Evolutionary conservation across 1,140 invertebrate species (phyloP).

Genomic region (Drosophila triauraria): DNA sequence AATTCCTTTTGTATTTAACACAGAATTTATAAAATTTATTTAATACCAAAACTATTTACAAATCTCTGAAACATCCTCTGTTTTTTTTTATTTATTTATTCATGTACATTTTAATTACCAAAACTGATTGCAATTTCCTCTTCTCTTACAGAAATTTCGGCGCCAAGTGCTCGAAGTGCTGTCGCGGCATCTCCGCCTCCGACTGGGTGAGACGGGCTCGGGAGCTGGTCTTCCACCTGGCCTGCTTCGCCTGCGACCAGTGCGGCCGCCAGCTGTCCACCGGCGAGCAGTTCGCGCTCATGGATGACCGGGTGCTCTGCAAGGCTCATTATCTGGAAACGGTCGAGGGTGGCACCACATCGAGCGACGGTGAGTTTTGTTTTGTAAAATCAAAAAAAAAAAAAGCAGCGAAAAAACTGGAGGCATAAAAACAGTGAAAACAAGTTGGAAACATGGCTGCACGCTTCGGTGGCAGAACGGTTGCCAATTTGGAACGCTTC

Average conservation of each 20-base stretch:
- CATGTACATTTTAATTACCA: neutral
- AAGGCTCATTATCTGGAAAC: slow-evolving; percentile 98
- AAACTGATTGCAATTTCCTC: slow-evolving; percentile 55
- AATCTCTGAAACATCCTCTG: too few relatives aligned
- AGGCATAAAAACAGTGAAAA: slow-evolving; percentile 41
- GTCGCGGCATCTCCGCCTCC: slow-evolving; percentile 94
- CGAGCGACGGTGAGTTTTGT: slow-evolving; percentile 90
- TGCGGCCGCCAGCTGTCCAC: slow-evolving; percentile 98
- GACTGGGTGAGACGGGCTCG: slow-evolving; percentile 98
- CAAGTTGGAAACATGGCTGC: slow-evolving; percentile 63
- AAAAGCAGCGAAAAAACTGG: neutral
- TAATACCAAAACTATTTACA: too few relatives aligned
- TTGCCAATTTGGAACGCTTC: slow-evolving; percentile 75
- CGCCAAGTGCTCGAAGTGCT: slow-evolving; percentile 98
- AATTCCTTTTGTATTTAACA: neutral
- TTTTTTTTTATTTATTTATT: neutral
- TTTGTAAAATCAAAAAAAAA: slow-evolving; percentile 8
- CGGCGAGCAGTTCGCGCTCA: slow-evolving; percentile 98
- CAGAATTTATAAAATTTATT: neutral
- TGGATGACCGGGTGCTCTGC: slow-evolving; percentile 96
- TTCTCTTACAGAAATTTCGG: slow-evolving; percentile 93
- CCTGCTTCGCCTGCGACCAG: slow-evolving; percentile 99
- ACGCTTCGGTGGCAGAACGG: slow-evolving; percentile 61
- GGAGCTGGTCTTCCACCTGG: slow-evolving; percentile 98
- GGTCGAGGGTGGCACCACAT: slow-evolving; percentile 95